Conservation (phyloP, 1,140 invertebrate genomes). For the Drosophila ohnishii region DNA sequence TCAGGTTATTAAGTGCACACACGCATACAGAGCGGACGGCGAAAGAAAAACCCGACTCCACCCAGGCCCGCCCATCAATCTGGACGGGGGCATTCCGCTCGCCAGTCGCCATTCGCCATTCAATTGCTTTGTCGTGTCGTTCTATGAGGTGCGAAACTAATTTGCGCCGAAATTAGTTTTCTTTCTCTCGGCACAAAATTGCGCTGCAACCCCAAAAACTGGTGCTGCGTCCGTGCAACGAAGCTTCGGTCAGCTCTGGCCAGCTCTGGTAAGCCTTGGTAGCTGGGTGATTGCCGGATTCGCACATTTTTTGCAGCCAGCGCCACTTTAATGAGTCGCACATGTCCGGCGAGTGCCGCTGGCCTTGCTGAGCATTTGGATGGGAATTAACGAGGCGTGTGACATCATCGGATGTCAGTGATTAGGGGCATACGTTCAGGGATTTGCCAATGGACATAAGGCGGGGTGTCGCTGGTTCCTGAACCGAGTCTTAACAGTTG, state of each 20-base stretch:
- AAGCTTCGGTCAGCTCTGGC: slow-evolving; percentile 7
- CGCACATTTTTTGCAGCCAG: slow-evolving; percentile 40
- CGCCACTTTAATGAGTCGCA: slow-evolving; percentile 73
- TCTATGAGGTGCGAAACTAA: slow-evolving; percentile 79
- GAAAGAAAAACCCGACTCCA: slow-evolving; percentile 9
- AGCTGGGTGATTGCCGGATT: slow-evolving; percentile 35
- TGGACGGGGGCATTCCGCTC: slow-evolving; percentile 49
- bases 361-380: slow-evolving; percentile 55
- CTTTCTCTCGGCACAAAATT: slow-evolving; percentile 65
- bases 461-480: background rate
- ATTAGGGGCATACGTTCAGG: slow-evolving; percentile 62
- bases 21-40: slow-evolving; percentile 40
- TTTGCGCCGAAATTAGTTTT: slow-evolving; percentile 81
- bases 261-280: slow-evolving; percentile 18
- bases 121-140: slow-evolving; percentile 66
- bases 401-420: slow-evolving; percentile 57
- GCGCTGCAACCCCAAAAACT: slow-evolving; percentile 59
- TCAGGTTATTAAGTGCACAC: slow-evolving; percentile 80
- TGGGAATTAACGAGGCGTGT: slow-evolving; percentile 59
- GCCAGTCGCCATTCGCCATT: slow-evolving; percentile 56
- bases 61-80: slow-evolving; percentile 14
- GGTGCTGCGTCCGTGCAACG: slow-evolving; percentile 17
- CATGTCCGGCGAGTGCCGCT: slow-evolving; percentile 58
- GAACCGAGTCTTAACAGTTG: slow-evolving; percentile 8
- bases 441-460: slow-evolving; percentile 37